Base-by-base conservation (phyloP, 2,888 invertebrate genomes). In the Epiblema foenella region DNA sequence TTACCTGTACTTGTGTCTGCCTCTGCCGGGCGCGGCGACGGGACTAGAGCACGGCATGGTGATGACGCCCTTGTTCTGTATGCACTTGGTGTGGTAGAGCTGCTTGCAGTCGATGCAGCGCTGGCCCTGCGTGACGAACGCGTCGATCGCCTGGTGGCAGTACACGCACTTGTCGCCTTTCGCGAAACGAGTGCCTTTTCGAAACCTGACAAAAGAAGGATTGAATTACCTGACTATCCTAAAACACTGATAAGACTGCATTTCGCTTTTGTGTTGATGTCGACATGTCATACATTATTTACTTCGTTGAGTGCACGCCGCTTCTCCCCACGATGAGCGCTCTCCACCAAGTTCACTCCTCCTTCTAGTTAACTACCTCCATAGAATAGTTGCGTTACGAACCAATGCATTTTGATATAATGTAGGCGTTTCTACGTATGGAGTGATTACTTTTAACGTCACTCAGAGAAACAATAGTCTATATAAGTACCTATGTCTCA, bases 11-110 rank as follows among this genome's bases (percentile, higher is more conserved):
- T 96, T 96, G 78, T 95, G 93, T 68, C 96, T 93, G 37, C 94
- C 94, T 15, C 95, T 93, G 66, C 94, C 93, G 12, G 94, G 91
- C 52, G 93, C 94, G 0, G 95, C 93, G 74, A 95, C 95, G n/a
- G 95, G 94, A 72, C 94, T 94, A 51, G 85, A 83, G 77, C 97
- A 97, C 0, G 96, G 96, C 94, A 96, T 95, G 75, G 95, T 95
- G 75, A 96, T 94, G 52, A 97, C 96, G 71, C 96, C 95, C 78
- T 97, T 97, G 85, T 97, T 97, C 85, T 97, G 97, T 74, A 97
- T 96, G 82, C 98, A 98, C 83, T 98, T 98, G 0, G 97, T 97
- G 88, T 98, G 98, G 85, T 98, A 98, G 0, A 96, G 93, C 79
- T 96, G 95, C 85, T 97, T 97, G 88, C 98, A 98, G 82, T 96